These are phyloP conservation scores for Erpobdella octoculata DNA, from an alignment of 2,888 invertebrate species.

Conservation along the genomic window DNA sequence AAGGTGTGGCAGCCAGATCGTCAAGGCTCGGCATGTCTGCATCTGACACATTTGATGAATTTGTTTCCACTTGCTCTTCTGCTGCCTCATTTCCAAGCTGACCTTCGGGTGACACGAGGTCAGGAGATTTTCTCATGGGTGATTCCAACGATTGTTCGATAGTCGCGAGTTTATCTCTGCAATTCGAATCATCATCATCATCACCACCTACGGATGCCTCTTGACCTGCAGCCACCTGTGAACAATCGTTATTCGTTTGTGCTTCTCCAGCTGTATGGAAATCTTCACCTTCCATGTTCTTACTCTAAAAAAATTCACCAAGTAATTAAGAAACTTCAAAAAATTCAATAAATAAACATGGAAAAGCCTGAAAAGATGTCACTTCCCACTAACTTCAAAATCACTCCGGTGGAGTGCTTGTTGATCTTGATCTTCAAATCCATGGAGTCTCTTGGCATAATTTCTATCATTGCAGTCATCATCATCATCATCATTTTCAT, in stretches of 20 bases:
- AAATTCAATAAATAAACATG: not conserved
- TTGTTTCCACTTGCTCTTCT: not conserved
- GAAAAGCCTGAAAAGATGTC: not conserved
- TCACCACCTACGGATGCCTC: too few relatives aligned
- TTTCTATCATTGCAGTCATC: too few relatives aligned
- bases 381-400: not conserved
- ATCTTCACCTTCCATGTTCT: too few relatives aligned
- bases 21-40: slow-evolving; percentile 13
- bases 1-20: not conserved
- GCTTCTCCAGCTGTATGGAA: too few relatives aligned
- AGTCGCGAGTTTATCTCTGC: not conserved
- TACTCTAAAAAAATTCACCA: not conserved
- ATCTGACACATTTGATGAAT: not conserved
- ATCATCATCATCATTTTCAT: not conserved
- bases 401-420: not conserved
- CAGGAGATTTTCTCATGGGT: not conserved
- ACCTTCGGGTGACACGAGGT: not conserved
- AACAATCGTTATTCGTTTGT: too few relatives aligned
- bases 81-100: not conserved
- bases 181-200: not conserved
- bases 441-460: not conserved
- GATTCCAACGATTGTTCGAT: not conserved
- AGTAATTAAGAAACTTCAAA: not conserved
- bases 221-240: not conserved
- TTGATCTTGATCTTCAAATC: not conserved